These are phyloP conservation scores for Tyto alba DNA, from an alignment of 2,113 vertebrate genomes.

Conservation along the genomic window DNA sequence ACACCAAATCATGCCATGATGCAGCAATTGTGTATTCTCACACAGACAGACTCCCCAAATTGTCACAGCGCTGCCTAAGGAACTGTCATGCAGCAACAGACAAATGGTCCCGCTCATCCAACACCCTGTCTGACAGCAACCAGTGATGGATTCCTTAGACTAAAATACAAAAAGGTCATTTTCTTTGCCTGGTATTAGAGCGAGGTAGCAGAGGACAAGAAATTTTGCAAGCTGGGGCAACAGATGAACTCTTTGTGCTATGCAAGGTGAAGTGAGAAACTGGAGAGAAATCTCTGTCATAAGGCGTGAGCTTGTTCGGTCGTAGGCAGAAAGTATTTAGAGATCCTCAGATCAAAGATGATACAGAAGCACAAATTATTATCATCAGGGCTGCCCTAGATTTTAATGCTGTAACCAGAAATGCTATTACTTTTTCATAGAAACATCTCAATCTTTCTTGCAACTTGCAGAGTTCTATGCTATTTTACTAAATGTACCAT, in stretches of 20 bases:
- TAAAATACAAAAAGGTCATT: constrained; percentile 1
- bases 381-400: background rate
- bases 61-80: background rate
- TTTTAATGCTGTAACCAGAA: background rate
- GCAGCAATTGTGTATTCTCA: background rate
- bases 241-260: background rate
- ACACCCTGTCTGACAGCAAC: constrained; percentile 26
- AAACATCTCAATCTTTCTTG: background rate
- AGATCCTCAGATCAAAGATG: background rate
- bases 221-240: background rate
- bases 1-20: background rate
- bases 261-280: background rate
- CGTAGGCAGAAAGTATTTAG: background rate
- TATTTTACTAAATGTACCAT: background rate
- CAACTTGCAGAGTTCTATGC: background rate
- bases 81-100: background rate
- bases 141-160: constrained; percentile 33
- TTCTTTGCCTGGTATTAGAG: background rate
- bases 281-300: background rate
- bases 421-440: background rate
- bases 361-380: background rate
- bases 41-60: background rate
- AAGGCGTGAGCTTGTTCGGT: background rate
- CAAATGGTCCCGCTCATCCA: constrained; percentile 42
- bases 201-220: background rate